A percentile compares a stretch with the other conserved stretches of the same genome.
These are phyloP conservation scores for Microtus montanus DNA, from an alignment of 2,113 vertebrate species.

Conservation along the genomic window DNA sequence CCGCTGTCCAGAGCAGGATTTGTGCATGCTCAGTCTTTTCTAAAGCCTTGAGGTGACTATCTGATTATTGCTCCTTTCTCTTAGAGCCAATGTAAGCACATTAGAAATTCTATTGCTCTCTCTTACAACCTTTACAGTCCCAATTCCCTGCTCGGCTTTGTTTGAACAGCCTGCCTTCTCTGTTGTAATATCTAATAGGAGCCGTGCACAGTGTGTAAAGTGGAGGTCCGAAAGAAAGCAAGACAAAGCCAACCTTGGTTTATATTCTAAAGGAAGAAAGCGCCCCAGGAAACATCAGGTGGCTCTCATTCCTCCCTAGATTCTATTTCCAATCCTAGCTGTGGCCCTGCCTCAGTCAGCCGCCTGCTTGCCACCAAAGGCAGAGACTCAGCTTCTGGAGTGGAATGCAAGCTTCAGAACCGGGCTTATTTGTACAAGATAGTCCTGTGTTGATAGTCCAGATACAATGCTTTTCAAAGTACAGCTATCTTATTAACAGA, in stretches of 20 bases:
- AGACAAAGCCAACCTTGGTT: neutral
- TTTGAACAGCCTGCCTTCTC: neutral
- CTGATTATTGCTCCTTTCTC: slow-evolving; percentile 44
- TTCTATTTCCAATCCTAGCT: neutral
- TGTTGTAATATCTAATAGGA: neutral
- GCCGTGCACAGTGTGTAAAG: neutral
- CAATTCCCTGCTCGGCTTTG: neutral
- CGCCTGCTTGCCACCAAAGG: neutral
- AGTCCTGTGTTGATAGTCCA: neutral
- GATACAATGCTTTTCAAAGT: slow-evolving; percentile 39
- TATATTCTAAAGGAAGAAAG: neutral
- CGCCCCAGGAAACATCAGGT: no score
- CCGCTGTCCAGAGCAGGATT: slow-evolving; percentile 49
- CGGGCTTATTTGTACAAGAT: neutral
- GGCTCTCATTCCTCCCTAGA: neutral
- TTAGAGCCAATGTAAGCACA: neutral
- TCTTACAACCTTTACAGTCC: neutral
- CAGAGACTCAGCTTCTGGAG: neutral
- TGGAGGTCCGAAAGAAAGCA: neutral
- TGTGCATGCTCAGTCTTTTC: neutral
- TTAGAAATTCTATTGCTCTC: slow-evolving; percentile 40
- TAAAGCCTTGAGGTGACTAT: neutral
- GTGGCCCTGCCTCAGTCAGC: no score
- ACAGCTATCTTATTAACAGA: neutral
- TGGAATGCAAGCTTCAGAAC: neutral